These are phyloP conservation scores for Vespertilio murinus DNA, from an alignment of 2,797 vertebrate species.

Conservation along the genomic window DNA sequence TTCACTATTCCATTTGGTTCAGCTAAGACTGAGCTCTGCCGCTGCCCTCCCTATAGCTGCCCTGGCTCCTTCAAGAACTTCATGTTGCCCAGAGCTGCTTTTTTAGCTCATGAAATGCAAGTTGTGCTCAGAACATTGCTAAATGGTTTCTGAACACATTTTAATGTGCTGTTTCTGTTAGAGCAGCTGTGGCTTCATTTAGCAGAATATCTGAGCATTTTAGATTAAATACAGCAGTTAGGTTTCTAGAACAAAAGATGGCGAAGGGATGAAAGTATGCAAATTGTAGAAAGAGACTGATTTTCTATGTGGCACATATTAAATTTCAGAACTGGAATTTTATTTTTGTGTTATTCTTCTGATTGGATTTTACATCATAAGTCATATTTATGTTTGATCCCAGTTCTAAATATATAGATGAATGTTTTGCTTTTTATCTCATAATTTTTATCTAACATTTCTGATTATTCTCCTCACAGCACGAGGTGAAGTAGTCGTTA, in stretches of 20 bases:
- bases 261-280: neutral
- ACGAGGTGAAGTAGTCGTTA: neutral
- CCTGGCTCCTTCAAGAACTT: neutral
- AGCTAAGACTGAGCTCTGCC: neutral
- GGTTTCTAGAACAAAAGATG: conserved; percentile 67
- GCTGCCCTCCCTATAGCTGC: neutral
- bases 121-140: conserved; percentile 54
- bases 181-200: conserved; percentile 72
- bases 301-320: conserved; percentile 13
- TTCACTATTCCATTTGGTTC: neutral
- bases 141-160: conserved; percentile 66
- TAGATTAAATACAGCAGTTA: conserved; percentile 57
- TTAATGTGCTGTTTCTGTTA: conserved; percentile 70
- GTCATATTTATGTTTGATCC: neutral
- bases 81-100: neutral
- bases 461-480: neutral
- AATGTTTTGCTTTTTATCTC: conserved; percentile 23
- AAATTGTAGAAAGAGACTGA: conserved; percentile 22
- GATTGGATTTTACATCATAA: neutral
- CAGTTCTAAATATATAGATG: neutral
- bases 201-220: conserved; percentile 69
- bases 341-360: conserved; percentile 4
- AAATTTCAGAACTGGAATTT: conserved; percentile 19
- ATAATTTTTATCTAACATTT: neutral
- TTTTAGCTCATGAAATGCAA: conserved; percentile 43